Conservation (phyloP, 2,113 vertebrate species). For the Bos taurus region DNA sequence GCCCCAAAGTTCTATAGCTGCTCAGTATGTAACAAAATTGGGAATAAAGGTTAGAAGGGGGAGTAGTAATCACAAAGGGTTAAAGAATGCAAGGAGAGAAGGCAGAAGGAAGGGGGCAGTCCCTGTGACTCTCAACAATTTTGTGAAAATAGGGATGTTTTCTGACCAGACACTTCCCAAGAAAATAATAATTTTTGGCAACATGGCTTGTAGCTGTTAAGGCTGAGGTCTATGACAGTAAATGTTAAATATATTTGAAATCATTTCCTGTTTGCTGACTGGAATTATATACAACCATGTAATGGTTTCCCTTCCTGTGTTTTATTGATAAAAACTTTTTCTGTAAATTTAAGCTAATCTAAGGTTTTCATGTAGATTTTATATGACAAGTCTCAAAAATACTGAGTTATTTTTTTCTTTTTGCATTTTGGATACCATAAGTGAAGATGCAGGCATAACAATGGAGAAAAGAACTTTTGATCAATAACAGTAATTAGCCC, state of each 20-base stretch:
- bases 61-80: fast-evolving
- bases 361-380: neutral
- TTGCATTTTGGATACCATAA: neutral
- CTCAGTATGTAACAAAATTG: neutral
- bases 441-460: neutral
- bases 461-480: neutral
- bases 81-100: neutral
- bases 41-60: neutral
- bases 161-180: neutral
- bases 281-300: neutral
- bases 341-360: neutral
- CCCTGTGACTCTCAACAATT: neutral
- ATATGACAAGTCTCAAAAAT: neutral
- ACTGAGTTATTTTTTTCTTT: neutral
- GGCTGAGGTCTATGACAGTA: neutral
- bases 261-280: neutral
- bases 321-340: neutral
- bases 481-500: too few relatives aligned
- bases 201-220: neutral
- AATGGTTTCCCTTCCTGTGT: neutral
- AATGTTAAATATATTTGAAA: neutral
- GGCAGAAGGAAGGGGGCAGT: neutral
- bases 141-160: neutral
- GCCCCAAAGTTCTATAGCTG: neutral
- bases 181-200: neutral